Evolutionary conservation across 1,140 invertebrate genomes (phyloP).

Genomic region (Aphaenogaster ashmeadi): DNA sequence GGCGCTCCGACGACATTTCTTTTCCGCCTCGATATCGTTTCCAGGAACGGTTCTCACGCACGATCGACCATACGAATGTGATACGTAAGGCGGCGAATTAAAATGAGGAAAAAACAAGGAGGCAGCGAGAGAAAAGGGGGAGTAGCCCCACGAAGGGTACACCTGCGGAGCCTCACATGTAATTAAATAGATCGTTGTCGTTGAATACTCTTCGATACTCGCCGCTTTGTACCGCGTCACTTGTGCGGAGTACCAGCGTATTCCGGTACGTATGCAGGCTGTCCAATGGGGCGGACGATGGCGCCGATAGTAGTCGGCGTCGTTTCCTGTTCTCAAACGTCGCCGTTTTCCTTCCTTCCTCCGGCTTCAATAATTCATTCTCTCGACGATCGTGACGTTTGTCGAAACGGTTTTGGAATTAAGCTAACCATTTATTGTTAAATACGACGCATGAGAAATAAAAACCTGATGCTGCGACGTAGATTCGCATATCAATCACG

Average conservation of each 20-base stretch:
- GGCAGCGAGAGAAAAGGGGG: conserved; percentile 18
- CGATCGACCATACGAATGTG: conserved; percentile 68
- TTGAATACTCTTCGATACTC: conserved; percentile 71
- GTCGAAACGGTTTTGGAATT: neutral
- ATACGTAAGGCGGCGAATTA: conserved; percentile 18
- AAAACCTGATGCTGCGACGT: neutral
- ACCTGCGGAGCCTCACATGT: conserved; percentile 80
- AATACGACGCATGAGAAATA: neutral
- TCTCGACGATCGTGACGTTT: neutral
- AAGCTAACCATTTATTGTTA: neutral
- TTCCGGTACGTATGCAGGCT: conserved; percentile 75
- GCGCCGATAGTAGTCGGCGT: conserved; percentile 73
- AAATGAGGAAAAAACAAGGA: conserved; percentile 24
- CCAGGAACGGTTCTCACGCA: conserved; percentile 76
- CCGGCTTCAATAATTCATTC: conserved; percentile 48
- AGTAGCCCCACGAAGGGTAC: conserved; percentile 66
- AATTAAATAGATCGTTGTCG: conserved; percentile 81
- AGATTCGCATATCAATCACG: neutral
- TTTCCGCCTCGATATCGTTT: conserved; percentile 12
- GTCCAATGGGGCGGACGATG: conserved; percentile 77
- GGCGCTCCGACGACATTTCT: conserved; percentile 28
- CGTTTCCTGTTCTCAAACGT: conserved; percentile 75
- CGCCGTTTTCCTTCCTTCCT: neutral
- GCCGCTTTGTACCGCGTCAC: conserved; percentile 54
- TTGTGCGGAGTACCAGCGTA: conserved; percentile 34